Evolutionary conservation across 2,113 vertebrate genomes (phyloP), one percentile per base, ranked within the genome.

Genomic region (Brienomyrus brachyistius): DNA sequence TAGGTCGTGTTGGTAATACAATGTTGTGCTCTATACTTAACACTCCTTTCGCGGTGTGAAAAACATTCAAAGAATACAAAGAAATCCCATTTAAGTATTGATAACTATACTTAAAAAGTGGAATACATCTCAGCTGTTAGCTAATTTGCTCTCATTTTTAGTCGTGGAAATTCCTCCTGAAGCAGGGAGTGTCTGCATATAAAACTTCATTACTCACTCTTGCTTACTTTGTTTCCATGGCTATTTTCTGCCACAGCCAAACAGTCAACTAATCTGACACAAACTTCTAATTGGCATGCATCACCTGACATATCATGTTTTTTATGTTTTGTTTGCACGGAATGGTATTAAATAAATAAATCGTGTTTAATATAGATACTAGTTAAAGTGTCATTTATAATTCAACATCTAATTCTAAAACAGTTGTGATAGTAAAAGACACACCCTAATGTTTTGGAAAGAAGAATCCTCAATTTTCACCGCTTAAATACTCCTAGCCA

Each of bases 191-290:
- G 98, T 99, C 97, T 99, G 97, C 98, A 99, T 99, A 98, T 98
- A 98, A 99, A 98, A 99, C 98, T 99, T 98, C 97, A 98, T 98
- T 99, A 98, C 98, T 99, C 99, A 99, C 98, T 97, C 98, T 98
- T 99, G 98, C 98, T 96, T 96, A 96, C 95, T 99, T 98, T 99
- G 98, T 98, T 96, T 98, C 98, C 97, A 97, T 99, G 98, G 98
- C 97, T 99, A 98, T 97, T 97, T 97, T 97, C 97, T 99, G 97
- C 98, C 98, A 98, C 98, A 96, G 95, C 52, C 51, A 89, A 88
- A 59, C 84, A 89, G 43, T 70, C 66, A 50, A n/a, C 70, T 62
- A 88, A 40, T 90, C 77, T 80, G 43, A 43, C 40, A 82, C 45
- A 43, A 52, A 27, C 35, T 90, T 90, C 50, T 23, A 95, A 97